Conservation (phyloP, 2,888 invertebrate species). For the Scaptomyza polygonia region DNA sequence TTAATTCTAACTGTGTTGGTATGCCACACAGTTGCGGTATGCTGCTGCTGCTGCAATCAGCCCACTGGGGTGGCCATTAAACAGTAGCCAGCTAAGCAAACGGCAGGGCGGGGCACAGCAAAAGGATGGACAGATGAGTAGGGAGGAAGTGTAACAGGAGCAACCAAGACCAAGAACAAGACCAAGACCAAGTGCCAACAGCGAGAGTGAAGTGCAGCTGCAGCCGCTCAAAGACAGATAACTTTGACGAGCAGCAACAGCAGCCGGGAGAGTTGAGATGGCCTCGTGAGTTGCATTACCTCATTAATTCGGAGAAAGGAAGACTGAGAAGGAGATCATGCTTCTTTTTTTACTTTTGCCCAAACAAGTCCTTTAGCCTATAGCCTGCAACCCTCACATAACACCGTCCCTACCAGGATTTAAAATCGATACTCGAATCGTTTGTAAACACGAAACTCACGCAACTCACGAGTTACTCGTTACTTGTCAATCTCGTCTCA, state of each 20-base stretch:
- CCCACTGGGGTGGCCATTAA: conserved; percentile 66
- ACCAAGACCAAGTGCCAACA: conserved; percentile 28
- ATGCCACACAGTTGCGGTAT: conserved; percentile 48
- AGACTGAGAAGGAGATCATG: too few species aligned
- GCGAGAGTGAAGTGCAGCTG: background rate
- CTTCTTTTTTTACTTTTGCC: too few species aligned
- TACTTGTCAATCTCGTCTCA: conserved; percentile 11
- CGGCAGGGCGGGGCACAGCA: conserved; percentile 31
- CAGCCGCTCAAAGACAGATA: background rate
- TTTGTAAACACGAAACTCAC: conserved; percentile 5
- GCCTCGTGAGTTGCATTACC: background rate
- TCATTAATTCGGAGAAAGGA: background rate
- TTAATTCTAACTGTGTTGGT: conserved; percentile 75
- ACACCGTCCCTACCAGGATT: too few species aligned
- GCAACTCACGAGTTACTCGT: conserved; percentile 1
- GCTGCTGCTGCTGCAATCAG: conserved; percentile 6
- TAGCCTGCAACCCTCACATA: too few species aligned
- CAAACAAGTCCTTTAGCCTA: too few species aligned
- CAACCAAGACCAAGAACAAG: conserved; percentile 37
- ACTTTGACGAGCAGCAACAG: background rate
- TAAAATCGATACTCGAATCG: too few species aligned
- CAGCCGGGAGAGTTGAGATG: background rate
- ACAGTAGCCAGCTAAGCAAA: conserved; percentile 49
- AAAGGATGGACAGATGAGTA: conserved; percentile 18
- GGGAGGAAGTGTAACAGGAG: conserved; percentile 1